Base-by-base conservation (phyloP, 2,113 vertebrate species). In the Peromyscus polionotus region DNA sequence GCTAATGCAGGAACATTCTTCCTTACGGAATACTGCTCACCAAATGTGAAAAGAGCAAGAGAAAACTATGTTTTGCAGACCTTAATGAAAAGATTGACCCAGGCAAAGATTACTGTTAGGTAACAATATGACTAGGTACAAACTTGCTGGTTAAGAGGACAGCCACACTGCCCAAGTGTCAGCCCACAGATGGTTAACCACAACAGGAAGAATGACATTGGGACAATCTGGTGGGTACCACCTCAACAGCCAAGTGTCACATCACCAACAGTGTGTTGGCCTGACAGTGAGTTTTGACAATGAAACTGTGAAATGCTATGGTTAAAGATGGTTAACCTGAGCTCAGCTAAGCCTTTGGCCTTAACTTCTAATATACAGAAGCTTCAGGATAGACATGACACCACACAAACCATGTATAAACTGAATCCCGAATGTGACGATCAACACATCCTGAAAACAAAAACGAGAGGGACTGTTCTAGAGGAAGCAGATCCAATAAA, bases 281-380 rank as follows among this genome's bases (percentile, higher is more conserved):
- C 63, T 33, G n/a, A 87, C 51, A 86, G 45, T 57, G 48, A 63
- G 31, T 76, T 92, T 31, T 63, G 65, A 79, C 39, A 45, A 91
- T 54, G 33, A 16, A 88, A 70, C 28, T 68, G 77, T 75, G 45
- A 94, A 45, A 45, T 80, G 28, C 91, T 87, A 59, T 83, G 3
- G 45, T 26, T 80, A 70, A 90, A 76, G 70, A 61, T 59, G 70
- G 8, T 45, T 61, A 95, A 57, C 79, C 20, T 73, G 84, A 96
- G 80, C 68, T 76, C 48, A 91, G 42, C 42, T 39, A 91, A 86
- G 19, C 14, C 79, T 95, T 92, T 90, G 87, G 75, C 6, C 13
- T 72, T 36, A 92, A 88, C 3, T 85, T 80, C 33, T 59, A 72
- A 77, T 93, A 93, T 93, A 90, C 0, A 95, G 61, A 94, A 79